Conservation (phyloP, 92 coral and sea anemone species). For the Actinostola sp. region DNA sequence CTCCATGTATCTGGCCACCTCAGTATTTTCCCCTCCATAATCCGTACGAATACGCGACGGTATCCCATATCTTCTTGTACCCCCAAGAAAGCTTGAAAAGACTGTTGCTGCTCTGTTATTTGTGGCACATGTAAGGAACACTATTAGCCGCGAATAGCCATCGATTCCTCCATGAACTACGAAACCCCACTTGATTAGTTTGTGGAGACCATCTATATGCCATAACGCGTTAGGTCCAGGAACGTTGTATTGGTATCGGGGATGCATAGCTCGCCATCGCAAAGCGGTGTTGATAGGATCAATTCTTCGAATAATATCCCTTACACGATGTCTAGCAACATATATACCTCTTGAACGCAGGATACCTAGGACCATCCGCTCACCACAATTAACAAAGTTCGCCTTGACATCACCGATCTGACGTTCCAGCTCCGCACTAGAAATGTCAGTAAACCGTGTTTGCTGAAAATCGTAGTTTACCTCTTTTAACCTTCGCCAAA, state of each 20-base stretch:
- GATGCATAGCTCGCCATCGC: conserved; percentile 42
- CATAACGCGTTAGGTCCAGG: conserved; percentile 44
- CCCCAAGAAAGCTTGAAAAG: neutral
- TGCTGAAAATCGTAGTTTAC: conserved; percentile 6
- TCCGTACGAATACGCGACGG: conserved; percentile 51
- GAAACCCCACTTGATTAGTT: conserved; percentile 43
- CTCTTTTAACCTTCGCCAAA: conserved; percentile 47
- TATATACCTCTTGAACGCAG: conserved; percentile 28
- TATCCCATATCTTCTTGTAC: conserved; percentile 32
- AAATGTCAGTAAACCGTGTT: conserved; percentile 26
- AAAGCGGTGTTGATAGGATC: conserved; percentile 39
- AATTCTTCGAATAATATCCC: conserved; percentile 35
- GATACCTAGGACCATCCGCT: conserved; percentile 49
- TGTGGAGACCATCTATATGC: conserved; percentile 40
- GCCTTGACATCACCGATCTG: conserved; percentile 14
- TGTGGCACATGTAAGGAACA: conserved; percentile 28
- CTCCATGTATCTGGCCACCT: conserved; percentile 24
- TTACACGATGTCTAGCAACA: conserved; percentile 35
- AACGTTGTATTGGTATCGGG: conserved; percentile 25
- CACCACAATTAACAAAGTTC: conserved; percentile 34
- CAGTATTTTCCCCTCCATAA: conserved; percentile 35
- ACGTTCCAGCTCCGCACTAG: conserved; percentile 23
- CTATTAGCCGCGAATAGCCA: conserved; percentile 36
- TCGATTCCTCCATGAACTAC: conserved; percentile 45
- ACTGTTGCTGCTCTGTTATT: conserved; percentile 45